phyloP scores from a whole-genome alignment of 2,888 invertebrate genomes.

The Salpingus planirostris region DNA sequence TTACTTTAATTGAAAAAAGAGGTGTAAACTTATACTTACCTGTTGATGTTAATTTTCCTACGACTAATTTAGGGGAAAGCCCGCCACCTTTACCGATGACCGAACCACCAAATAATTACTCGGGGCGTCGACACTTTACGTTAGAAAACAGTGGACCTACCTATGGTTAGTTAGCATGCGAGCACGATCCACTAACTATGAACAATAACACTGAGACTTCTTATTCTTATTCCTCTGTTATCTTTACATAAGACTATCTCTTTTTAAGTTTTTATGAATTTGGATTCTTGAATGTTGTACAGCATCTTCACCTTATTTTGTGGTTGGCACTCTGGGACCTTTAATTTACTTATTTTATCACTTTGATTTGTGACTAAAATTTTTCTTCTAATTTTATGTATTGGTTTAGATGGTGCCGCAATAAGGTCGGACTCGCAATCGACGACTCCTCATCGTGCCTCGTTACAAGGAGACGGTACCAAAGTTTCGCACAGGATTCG shows the following conservation, averaged over 20 bases:
- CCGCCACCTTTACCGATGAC: constrained; percentile 52
- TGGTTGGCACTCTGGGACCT: no score
- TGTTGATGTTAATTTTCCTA: no score
- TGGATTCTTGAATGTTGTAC: no score
- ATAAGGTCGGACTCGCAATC: no score
- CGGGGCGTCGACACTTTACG: constrained; percentile 29
- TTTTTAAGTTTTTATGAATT: no score
- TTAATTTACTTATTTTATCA: no score
- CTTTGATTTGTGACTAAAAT: no score
- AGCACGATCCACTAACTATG: constrained; percentile 4
- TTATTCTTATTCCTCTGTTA: constrained; percentile 3
- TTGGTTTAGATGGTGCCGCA: no score
- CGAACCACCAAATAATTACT: constrained; percentile 44
- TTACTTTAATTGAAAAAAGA: not conserved
- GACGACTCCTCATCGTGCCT: no score
- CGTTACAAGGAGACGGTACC: constrained; percentile 49
- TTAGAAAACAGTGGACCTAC: constrained; percentile 34
- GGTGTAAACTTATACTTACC: no score
- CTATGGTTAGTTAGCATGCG: constrained; percentile 36
- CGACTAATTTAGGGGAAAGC: constrained; percentile 43
- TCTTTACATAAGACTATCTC: constrained; percentile 1
- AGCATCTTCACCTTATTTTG: no score
- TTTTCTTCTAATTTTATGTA: no score
- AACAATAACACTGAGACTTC: constrained; percentile 13
- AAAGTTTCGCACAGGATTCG: constrained; percentile 52